phyloP scores from a whole-genome alignment of 2,888 invertebrate genomes.

The Sericinus montela region DNA sequence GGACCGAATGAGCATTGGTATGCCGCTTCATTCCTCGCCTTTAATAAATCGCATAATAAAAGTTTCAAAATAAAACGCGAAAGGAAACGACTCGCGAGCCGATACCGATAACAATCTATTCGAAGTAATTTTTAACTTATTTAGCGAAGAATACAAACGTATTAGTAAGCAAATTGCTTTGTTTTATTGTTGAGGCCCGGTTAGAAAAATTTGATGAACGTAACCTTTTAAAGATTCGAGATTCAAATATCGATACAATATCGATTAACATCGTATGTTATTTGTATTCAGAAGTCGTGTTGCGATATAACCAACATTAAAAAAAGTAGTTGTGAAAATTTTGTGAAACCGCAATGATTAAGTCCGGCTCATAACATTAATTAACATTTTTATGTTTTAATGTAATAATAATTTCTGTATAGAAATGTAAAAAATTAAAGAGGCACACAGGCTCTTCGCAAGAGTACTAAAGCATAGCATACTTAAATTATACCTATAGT shows the following conservation, averaged over 20 bases:
- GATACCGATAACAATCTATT: conserved; percentile 46
- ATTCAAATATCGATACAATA: conserved; percentile 10
- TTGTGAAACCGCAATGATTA: too few relatives aligned
- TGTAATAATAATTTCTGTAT: too few relatives aligned
- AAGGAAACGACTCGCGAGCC: conserved; percentile 40
- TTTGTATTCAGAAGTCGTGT: too few relatives aligned
- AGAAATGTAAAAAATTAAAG: too few relatives aligned
- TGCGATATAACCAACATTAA: too few relatives aligned
- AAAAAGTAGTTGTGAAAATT: too few relatives aligned
- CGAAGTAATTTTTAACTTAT: conserved; percentile 46
- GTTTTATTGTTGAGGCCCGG: conserved; percentile 37
- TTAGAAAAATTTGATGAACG: conserved; percentile 39
- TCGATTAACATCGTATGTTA: neutral
- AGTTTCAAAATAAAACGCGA: conserved; percentile 43
- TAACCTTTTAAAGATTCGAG: conserved; percentile 30
- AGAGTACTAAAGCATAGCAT: too few relatives aligned
- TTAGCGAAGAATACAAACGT: conserved; percentile 37
- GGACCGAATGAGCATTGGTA: conserved; percentile 40
- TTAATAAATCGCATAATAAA: conserved; percentile 57
- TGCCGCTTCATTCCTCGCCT: conserved; percentile 37
- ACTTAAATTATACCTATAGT: too few relatives aligned
- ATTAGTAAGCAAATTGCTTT: conserved; percentile 53
- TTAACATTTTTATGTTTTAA: too few relatives aligned
- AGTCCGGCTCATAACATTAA: too few relatives aligned
- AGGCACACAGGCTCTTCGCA: too few relatives aligned